These are phyloP conservation scores for Drosophila lowei DNA, from an alignment of 1,140 invertebrate species.

Conservation along the genomic window DNA sequence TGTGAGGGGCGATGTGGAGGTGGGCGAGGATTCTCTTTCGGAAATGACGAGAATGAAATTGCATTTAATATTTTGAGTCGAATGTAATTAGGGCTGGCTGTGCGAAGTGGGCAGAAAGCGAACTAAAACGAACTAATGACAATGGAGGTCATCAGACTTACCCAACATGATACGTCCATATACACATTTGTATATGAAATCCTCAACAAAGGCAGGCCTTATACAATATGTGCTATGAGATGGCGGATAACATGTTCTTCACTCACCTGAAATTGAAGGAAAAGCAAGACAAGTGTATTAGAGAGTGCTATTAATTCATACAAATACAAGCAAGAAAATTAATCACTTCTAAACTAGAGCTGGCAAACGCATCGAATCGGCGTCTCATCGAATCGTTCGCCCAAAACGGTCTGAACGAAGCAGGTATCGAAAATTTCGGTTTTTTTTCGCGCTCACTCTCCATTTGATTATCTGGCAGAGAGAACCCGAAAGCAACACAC, in stretches of 20 bases:
- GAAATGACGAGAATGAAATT: conserved; percentile 79
- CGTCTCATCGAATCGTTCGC: too few relatives aligned
- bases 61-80: conserved; percentile 67
- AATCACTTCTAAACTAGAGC: too few relatives aligned
- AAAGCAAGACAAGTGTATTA: background rate
- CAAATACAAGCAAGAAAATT: background rate
- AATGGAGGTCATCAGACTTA: conserved; percentile 60
- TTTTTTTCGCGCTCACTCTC: too few relatives aligned
- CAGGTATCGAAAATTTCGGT: too few relatives aligned
- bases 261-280: conserved; percentile 51
- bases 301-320: background rate
- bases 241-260: conserved; percentile 3
- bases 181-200: background rate
- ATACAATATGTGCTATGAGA: background rate
- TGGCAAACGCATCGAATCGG: too few relatives aligned
- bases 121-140: conserved; percentile 35
- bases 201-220: background rate
- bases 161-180: conserved; percentile 17
- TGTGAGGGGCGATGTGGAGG: background rate
- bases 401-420: too few relatives aligned
- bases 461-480: too few relatives aligned
- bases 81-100: conserved; percentile 55
- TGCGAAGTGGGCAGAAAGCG: conserved; percentile 9
- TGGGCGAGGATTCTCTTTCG: conserved; percentile 28
- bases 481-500: too few relatives aligned